A percentile compares a stretch with the other conserved stretches of the same genome.
Conservation (phyloP, 2,797 vertebrate genomes). For the Rhinella marina region DNA sequence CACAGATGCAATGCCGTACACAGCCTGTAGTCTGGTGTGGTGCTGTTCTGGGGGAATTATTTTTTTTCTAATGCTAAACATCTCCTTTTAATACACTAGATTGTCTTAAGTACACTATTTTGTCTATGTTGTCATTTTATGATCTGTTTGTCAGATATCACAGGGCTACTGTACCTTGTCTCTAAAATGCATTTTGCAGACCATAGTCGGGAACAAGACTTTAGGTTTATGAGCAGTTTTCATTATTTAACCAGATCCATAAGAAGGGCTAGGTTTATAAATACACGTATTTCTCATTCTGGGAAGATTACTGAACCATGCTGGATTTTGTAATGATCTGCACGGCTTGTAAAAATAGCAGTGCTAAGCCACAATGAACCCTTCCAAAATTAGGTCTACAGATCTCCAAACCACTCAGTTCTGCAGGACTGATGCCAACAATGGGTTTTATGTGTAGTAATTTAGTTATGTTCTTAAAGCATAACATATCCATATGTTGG, state of each 20-base stretch:
- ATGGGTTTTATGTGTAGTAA: background rate
- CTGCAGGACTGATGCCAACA: background rate
- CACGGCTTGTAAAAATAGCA: constrained; percentile 18
- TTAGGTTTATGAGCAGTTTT: background rate
- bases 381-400: constrained; percentile 21
- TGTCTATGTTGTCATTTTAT: background rate
- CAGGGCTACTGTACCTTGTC: background rate
- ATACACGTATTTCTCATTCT: constrained; percentile 5
- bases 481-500: background rate
- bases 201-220: background rate
- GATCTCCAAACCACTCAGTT: constrained; percentile 9
- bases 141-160: background rate
- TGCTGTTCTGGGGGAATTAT: too few relatives aligned
- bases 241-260: background rate
- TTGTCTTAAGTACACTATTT: too few relatives aligned
- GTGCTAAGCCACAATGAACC: constrained; percentile 31
- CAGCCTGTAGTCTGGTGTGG: too few relatives aligned
- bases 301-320: background rate
- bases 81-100: background rate
- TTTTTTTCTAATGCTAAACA: too few relatives aligned
- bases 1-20: too few relatives aligned
- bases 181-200: background rate
- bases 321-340: constrained; percentile 6
- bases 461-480: background rate
- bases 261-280: background rate